A percentile compares a stretch with the other conserved stretches of the same genome.
Conservation (phyloP, 2,113 vertebrate species). For the Alaudala cheleensis region DNA sequence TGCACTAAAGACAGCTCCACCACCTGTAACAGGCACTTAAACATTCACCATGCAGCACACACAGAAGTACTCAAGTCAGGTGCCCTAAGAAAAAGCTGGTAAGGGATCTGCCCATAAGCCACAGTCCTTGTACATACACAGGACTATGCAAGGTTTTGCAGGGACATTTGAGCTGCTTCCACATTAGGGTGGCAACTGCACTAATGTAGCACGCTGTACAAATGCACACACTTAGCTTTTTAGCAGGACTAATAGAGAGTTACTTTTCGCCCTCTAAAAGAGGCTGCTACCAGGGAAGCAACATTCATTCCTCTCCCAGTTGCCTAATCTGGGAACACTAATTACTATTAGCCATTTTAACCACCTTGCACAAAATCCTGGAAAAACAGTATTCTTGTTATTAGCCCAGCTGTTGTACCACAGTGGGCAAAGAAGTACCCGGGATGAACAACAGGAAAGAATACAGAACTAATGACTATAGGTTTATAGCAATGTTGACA, state of each 20-base stretch:
- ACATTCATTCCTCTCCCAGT: neutral
- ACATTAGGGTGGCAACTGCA: neutral
- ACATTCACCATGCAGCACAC: neutral
- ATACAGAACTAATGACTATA: neutral
- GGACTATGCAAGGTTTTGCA: neutral
- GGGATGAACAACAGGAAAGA: neutral
- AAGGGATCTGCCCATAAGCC: neutral
- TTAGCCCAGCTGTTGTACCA: neutral
- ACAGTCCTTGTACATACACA: rapidly evolving
- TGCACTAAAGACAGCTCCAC: neutral
- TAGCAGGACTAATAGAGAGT: neutral
- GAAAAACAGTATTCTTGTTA: neutral
- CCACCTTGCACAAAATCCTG: neutral
- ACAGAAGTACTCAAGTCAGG: neutral
- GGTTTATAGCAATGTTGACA: neutral
- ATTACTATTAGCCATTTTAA: neutral
- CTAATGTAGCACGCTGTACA: neutral
- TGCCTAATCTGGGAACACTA: neutral
- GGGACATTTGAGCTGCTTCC: neutral
- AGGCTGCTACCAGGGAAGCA: neutral
- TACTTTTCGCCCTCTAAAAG: neutral
- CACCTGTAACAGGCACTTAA: rapidly evolving
- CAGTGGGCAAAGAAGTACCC: neutral
- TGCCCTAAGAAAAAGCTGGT: neutral
- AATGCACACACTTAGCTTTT: neutral